These are phyloP conservation scores for Synergus itoensis DNA, from an alignment of 2,888 invertebrate species.

Conservation along the genomic window DNA sequence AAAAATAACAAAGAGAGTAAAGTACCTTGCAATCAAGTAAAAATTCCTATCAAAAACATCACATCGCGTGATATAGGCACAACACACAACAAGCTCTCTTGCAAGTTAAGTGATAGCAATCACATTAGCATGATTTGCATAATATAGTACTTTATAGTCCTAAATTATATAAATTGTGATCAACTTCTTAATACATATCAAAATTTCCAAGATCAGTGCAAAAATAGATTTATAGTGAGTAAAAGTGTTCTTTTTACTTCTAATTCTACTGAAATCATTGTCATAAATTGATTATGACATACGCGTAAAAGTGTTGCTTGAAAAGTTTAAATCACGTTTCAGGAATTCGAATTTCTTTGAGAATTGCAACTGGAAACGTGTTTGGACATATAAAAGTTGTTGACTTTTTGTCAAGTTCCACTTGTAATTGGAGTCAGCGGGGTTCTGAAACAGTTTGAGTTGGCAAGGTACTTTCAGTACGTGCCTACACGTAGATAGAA, in stretches of 20 bases:
- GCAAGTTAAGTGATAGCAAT: background rate
- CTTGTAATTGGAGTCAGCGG: conserved; percentile 12
- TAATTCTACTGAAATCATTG: too few relatives aligned
- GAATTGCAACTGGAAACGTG: too few relatives aligned
- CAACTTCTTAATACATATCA: background rate
- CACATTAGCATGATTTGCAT: background rate
- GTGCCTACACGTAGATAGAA: conserved; percentile 29
- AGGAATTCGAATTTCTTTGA: background rate
- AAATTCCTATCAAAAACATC: too few relatives aligned
- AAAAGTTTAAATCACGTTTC: too few relatives aligned
- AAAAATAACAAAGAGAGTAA: too few relatives aligned
- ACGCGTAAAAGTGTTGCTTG: too few relatives aligned
- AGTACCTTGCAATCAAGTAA: too few relatives aligned
- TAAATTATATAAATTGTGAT: background rate
- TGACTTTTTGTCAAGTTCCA: background rate
- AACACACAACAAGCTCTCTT: background rate
- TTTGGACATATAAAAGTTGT: background rate
- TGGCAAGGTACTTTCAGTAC: conserved; percentile 13
- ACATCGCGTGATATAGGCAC: too few relatives aligned
- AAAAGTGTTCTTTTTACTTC: too few relatives aligned
- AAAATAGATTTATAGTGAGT: background rate
- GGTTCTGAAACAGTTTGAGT: conserved; percentile 24
- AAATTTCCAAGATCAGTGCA: background rate
- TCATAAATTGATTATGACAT: too few relatives aligned
- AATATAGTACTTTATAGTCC: background rate